These are phyloP conservation scores for Peromyscus attwateri DNA, from an alignment of 2,797 vertebrate species.

Conservation along the genomic window DNA sequence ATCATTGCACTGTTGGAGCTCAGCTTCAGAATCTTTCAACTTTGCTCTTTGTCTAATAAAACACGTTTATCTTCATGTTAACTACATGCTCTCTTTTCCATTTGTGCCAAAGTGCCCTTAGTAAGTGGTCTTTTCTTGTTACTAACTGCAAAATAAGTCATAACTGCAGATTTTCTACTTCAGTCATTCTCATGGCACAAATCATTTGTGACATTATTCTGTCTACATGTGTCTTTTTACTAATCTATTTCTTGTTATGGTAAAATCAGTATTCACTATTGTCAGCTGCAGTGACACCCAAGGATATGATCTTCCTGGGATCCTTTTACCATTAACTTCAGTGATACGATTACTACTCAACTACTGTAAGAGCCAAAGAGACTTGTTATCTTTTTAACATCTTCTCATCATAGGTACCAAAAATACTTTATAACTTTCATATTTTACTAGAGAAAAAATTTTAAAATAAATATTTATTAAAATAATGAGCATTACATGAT, in stretches of 20 bases:
- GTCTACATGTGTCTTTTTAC: conserved; percentile 97
- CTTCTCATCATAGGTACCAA: neutral
- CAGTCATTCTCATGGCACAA: conserved; percentile 98
- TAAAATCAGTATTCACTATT: neutral
- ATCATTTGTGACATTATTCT: conserved; percentile 98
- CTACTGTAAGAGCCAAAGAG: neutral
- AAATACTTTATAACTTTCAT: neutral
- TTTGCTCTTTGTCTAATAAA: conserved; percentile 96
- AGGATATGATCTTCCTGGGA: conserved; percentile 95
- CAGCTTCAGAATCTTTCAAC: conserved; percentile 95
- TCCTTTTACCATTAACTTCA: conserved; percentile 95
- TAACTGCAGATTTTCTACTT: conserved; percentile 96
- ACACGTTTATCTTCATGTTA: conserved; percentile 97
- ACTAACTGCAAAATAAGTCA: conserved; percentile 96
- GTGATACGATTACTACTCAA: conserved; percentile 85
- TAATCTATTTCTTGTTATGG: neutral
- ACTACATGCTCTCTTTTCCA: conserved; percentile 94
- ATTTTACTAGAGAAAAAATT: neutral
- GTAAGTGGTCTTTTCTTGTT: conserved; percentile 96
- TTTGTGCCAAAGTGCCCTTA: conserved; percentile 93
- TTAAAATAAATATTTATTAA: neutral
- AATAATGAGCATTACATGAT: neutral
- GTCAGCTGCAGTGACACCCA: conserved; percentile 94
- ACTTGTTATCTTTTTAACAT: conserved; percentile 67
- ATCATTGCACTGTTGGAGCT: conserved; percentile 92